phyloP scores from a whole-genome alignment of 2,888 invertebrate genomes.

The Agrotis puta region DNA sequence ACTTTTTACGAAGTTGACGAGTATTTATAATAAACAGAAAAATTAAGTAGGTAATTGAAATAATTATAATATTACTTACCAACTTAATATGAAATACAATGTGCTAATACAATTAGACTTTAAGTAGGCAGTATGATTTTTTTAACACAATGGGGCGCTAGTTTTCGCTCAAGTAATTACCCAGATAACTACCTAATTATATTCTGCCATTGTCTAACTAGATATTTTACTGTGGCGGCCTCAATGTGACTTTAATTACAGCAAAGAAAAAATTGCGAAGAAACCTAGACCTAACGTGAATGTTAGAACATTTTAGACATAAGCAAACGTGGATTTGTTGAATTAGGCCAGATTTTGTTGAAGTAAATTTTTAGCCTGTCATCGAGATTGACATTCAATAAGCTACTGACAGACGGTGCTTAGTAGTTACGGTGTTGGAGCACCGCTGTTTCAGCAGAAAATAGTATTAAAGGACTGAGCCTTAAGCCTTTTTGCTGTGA shows the following conservation, averaged over 20 bases:
- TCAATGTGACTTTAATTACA: constrained; percentile 24
- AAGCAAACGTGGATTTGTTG: background rate
- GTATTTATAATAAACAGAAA: no score
- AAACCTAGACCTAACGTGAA: background rate
- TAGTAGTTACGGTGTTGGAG: no score
- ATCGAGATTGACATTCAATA: no score
- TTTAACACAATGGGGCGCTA: background rate
- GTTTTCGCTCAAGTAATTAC: constrained; percentile 2
- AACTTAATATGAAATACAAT: background rate
- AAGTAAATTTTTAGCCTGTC: no score
- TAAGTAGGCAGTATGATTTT: background rate
- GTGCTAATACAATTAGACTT: background rate
- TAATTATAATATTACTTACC: no score
- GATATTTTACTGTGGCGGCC: constrained; percentile 6
- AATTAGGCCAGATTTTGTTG: no score
- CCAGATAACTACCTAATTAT: background rate
- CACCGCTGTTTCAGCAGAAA: no score
- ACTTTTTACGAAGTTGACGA: no score
- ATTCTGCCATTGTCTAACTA: constrained; percentile 24
- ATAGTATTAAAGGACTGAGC: no score
- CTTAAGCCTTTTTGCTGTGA: no score
- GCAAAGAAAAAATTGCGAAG: background rate
- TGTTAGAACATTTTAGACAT: background rate
- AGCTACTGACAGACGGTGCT: no score
- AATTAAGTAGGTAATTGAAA: no score